Conservation (phyloP, 1,140 invertebrate genomes). For the Orchestia grillus region DNA sequence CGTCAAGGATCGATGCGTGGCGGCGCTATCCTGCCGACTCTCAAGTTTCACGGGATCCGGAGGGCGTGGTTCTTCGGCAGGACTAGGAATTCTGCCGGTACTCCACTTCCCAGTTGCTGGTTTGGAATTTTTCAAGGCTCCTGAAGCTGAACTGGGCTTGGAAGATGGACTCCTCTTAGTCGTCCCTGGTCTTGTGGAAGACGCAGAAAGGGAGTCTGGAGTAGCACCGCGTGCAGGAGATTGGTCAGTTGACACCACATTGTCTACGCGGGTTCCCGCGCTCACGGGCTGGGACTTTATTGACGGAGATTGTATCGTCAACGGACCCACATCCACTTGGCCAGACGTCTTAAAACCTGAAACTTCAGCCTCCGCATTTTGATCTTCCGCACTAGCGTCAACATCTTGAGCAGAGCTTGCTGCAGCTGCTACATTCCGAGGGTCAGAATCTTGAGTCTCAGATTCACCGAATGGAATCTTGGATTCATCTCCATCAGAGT, state of each 20-base stretch:
- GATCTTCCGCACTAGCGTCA: background rate
- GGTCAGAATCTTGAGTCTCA: background rate
- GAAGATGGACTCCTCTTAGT: background rate
- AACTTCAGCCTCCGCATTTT: background rate
- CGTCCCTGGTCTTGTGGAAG: background rate
- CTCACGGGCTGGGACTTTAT: background rate
- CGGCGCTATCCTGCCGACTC: conserved; percentile 12
- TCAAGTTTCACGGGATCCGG: background rate
- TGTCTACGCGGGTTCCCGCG: background rate
- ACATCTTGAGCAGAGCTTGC: background rate
- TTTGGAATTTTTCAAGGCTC: background rate
- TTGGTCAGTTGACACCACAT: background rate
- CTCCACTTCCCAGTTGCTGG: background rate
- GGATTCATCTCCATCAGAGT: background rate
- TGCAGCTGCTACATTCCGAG: background rate
- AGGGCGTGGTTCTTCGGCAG: background rate
- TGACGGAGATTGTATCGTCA: background rate
- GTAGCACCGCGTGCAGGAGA: background rate
- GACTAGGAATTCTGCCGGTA: background rate
- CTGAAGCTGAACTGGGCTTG: background rate
- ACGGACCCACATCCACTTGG: background rate
- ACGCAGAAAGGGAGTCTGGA: conserved; percentile 7
- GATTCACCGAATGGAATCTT: background rate
- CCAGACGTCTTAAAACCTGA: background rate
- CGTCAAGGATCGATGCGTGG: background rate